These are phyloP conservation scores for Solenopsis fugax DNA, from an alignment of 1,140 invertebrate genomes.

Conservation along the genomic window DNA sequence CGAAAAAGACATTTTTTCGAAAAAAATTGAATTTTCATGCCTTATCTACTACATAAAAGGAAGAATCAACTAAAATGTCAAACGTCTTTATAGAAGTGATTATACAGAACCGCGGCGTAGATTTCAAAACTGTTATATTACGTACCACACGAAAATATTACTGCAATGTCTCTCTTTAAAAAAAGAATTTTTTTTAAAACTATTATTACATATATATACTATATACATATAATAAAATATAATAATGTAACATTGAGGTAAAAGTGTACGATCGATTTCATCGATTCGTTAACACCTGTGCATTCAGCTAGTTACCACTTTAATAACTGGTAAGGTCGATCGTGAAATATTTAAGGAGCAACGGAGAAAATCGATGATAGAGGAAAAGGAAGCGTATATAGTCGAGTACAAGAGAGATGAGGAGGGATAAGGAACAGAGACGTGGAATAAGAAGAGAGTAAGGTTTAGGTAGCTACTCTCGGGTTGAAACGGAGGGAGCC, in stretches of 20 bases:
- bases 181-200: too few species aligned
- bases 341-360: slow-evolving; percentile 55
- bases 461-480: slow-evolving; percentile 80
- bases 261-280: slow-evolving; percentile 18
- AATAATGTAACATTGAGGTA: background rate
- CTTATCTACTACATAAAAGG: background rate
- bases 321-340: slow-evolving; percentile 55
- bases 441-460: slow-evolving; percentile 76
- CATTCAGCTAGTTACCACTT: slow-evolving; percentile 31
- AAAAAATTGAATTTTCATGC: background rate
- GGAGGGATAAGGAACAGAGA: slow-evolving; percentile 76
- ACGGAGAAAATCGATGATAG: slow-evolving; percentile 58
- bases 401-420: slow-evolving; percentile 79
- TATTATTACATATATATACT: background rate
- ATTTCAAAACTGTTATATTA: background rate
- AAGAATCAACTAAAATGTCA: background rate
- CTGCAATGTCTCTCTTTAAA: background rate
- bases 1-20: background rate
- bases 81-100: background rate
- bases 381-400: slow-evolving; percentile 55
- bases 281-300: background rate
- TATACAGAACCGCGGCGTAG: background rate
- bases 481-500: slow-evolving; percentile 77
- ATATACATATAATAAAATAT: background rate
- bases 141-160: background rate